phyloP scores from a whole-genome alignment of 2,888 invertebrate genomes.

The Catocala sponsa region DNA sequence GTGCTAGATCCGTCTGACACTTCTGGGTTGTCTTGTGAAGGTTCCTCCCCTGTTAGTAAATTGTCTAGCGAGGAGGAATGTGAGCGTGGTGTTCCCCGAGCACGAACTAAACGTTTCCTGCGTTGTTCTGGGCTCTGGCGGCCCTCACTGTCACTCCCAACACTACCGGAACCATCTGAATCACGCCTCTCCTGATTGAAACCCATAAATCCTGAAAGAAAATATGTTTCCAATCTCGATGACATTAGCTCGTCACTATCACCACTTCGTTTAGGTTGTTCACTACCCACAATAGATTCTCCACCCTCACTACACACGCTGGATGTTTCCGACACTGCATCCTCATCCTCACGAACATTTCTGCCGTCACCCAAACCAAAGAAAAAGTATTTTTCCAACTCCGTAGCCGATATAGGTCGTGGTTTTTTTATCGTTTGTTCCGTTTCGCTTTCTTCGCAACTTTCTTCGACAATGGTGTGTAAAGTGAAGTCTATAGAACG shows the following conservation, averaged over 20 bases:
- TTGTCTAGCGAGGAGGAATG: slow-evolving; percentile 95
- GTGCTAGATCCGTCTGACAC: slow-evolving; percentile 93
- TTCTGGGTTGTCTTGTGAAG: slow-evolving; percentile 85
- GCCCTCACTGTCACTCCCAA: slow-evolving; percentile 97
- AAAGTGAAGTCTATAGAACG: slow-evolving; percentile 95
- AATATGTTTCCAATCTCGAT: slow-evolving; percentile 96
- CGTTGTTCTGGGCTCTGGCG: slow-evolving; percentile 95
- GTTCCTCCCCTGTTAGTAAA: slow-evolving; percentile 90
- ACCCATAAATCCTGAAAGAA: slow-evolving; percentile 95
- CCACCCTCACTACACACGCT: slow-evolving; percentile 95
- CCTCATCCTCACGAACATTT: slow-evolving; percentile 87
- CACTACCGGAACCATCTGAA: slow-evolving; percentile 95
- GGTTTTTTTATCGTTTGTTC: slow-evolving; percentile 90
- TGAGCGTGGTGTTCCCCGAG: slow-evolving; percentile 94
- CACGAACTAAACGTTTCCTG: slow-evolving; percentile 93
- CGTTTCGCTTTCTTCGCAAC: slow-evolving; percentile 97
- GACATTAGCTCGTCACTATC: slow-evolving; percentile 93
- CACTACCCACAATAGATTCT: slow-evolving; percentile 91
- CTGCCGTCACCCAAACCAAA: slow-evolving; percentile 94
- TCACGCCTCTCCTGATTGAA: slow-evolving; percentile 93
- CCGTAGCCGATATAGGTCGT: slow-evolving; percentile 92
- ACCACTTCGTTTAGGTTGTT: slow-evolving; percentile 84
- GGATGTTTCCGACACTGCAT: slow-evolving; percentile 93
- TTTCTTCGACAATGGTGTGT: slow-evolving; percentile 97
- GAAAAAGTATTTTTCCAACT: slow-evolving; percentile 96